Conservation (phyloP, 2,113 vertebrate species). For the Epinephelus moara region DNA sequence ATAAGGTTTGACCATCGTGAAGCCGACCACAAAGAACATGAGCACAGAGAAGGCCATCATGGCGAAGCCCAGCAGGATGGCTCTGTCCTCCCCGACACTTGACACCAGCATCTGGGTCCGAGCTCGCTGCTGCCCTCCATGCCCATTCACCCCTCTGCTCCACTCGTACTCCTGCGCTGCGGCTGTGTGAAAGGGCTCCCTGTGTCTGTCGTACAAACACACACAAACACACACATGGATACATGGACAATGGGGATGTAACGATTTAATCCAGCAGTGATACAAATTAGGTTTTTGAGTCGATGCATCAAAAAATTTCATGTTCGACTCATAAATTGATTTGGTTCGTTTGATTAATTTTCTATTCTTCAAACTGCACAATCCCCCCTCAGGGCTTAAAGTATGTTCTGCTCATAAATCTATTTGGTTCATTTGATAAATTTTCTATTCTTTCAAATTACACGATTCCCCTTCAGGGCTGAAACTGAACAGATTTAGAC, state of each 20-base stretch:
- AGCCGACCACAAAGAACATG: conserved; percentile 89
- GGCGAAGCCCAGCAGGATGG: conserved; percentile 85
- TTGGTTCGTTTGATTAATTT: conserved; percentile 12
- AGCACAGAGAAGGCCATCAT: conserved; percentile 89
- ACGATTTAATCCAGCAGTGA: conserved; percentile 15
- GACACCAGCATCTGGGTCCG: conserved; percentile 70
- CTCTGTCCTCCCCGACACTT: conserved; percentile 88
- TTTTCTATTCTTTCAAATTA: not conserved
- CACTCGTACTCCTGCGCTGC: conserved; percentile 59
- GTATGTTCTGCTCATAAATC: not conserved
- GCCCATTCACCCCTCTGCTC: conserved; percentile 32
- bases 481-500: not conserved
- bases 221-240: not conserved
- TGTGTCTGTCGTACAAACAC: conserved; percentile 47
- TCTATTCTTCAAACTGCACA: not conserved
- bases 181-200: conserved; percentile 68
- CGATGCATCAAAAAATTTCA: conserved; percentile 4
- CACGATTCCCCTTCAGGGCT: not conserved
- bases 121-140: conserved; percentile 50
- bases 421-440: not conserved
- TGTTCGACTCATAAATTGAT: not conserved
- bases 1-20: conserved; percentile 84
- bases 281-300: conserved; percentile 11
- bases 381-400: not conserved
- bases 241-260: not conserved